Evolutionary conservation across 2,113 vertebrate species (phyloP).

Genomic region (Pteruthius melanotis): DNA sequence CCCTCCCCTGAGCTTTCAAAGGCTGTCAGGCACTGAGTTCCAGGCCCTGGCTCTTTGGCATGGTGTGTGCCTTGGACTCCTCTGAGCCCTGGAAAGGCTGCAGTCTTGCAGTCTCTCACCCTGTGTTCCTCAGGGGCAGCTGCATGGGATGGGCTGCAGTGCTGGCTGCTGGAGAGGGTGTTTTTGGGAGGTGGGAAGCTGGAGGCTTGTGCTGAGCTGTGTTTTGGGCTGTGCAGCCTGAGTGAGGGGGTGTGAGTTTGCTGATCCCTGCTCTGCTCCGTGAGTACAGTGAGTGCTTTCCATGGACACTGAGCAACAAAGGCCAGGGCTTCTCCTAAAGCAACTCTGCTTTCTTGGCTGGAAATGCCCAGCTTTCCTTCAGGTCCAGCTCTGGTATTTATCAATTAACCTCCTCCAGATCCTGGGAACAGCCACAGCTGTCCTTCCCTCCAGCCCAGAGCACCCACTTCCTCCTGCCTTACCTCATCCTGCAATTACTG

Average conservation of each 20-base stretch:
- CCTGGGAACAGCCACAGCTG: background rate
- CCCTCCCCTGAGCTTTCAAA: background rate
- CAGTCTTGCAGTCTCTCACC: fast-evolving
- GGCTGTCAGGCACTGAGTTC: background rate
- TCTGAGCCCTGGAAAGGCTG: background rate
- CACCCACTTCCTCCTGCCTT: constrained; percentile 47
- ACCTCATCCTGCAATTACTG: background rate
- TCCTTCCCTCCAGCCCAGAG: background rate
- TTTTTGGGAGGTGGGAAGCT: background rate
- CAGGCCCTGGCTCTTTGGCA: fast-evolving
- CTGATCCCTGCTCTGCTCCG: background rate
- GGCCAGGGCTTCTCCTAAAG: background rate
- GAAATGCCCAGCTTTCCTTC: background rate
- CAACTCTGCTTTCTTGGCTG: background rate
- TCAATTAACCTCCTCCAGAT: constrained; percentile 9
- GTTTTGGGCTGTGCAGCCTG: background rate
- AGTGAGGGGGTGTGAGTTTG: background rate
- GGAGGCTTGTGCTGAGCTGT: background rate
- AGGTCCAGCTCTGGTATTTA: background rate
- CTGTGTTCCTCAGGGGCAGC: background rate
- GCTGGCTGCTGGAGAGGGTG: background rate
- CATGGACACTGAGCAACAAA: background rate
- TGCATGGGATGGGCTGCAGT: background rate
- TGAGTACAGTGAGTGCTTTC: background rate
- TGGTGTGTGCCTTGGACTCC: background rate